Evolutionary conservation across 2,113 vertebrate genomes (phyloP).

Genomic region (Petromus typicus): DNA sequence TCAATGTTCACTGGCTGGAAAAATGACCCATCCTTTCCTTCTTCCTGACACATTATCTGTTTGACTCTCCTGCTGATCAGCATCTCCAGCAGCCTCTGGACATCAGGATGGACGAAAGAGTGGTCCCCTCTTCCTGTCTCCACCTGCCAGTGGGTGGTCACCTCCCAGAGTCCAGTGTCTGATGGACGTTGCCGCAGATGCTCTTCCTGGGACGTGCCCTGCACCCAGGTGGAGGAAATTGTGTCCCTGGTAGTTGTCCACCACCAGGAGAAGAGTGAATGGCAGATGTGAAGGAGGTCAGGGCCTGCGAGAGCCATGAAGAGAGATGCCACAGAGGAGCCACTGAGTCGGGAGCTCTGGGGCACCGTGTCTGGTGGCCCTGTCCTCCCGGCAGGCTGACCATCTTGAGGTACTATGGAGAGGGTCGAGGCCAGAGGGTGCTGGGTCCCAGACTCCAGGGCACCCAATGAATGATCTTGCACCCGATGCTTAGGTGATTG

Average conservation of each 20-base stretch:
- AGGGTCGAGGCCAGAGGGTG: neutral
- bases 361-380: too few relatives aligned
- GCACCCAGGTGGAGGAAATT: neutral
- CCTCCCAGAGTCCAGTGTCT: neutral
- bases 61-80: neutral
- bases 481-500: neutral
- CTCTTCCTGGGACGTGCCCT: neutral
- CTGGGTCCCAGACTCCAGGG: neutral
- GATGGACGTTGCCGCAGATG: neutral
- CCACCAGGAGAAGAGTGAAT: neutral
- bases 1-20: neutral
- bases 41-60: neutral
- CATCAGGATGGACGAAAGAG: neutral
- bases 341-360: too few relatives aligned
- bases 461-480: neutral
- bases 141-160: neutral
- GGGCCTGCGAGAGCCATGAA: neutral
- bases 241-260: neutral
- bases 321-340: neutral
- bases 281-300: neutral
- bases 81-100: neutral
- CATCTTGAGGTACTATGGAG: too few relatives aligned
- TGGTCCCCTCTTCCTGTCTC: neutral
- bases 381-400: too few relatives aligned
- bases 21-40: neutral